Evolutionary conservation across 1,140 invertebrate species (phyloP).

Genomic region (Drosophila repleta): DNA sequence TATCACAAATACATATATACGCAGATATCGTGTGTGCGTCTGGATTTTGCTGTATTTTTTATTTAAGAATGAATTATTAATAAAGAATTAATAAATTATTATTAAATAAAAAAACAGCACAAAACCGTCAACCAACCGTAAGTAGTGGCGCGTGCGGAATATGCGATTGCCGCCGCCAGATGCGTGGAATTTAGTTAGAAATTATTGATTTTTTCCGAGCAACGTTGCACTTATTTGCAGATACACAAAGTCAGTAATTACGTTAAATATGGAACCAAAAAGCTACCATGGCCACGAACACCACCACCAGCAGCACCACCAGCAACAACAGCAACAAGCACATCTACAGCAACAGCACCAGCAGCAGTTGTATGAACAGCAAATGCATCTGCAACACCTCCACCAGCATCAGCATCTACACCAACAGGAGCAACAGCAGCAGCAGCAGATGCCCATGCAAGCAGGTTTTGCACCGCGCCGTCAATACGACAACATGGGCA

Average conservation of each 20-base stretch:
- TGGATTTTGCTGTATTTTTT: slow-evolving; percentile 83
- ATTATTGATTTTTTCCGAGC: slow-evolving; percentile 66
- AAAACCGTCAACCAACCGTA: slow-evolving; percentile 65
- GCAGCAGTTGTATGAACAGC: slow-evolving; percentile 4
- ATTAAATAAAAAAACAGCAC: slow-evolving; percentile 84
- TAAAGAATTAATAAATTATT: slow-evolving; percentile 81
- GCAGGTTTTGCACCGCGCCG: slow-evolving; percentile 76
- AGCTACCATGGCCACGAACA: slow-evolving; percentile 47
- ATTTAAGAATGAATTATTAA: slow-evolving; percentile 84
- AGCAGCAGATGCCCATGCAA: slow-evolving; percentile 41
- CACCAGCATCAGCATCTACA: slow-evolving; percentile 40
- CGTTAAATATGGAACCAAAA: slow-evolving; percentile 58
- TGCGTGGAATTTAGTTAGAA: not conserved
- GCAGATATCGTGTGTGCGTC: slow-evolving; percentile 62
- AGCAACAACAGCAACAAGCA: slow-evolving; percentile 34
- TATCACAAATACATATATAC: slow-evolving; percentile 51
- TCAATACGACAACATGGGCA: slow-evolving; percentile 62
- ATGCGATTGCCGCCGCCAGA: not conserved
- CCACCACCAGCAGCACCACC: slow-evolving; percentile 44
- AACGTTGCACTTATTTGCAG: slow-evolving; percentile 39
- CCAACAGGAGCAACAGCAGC: slow-evolving; percentile 46
- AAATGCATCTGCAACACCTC: slow-evolving; percentile 20
- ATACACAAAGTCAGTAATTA: slow-evolving; percentile 56
- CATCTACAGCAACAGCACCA: slow-evolving; percentile 52
- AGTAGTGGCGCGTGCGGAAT: slow-evolving; percentile 12